These are phyloP conservation scores for Lasioglossum pauxillum DNA, from an alignment of 2,888 invertebrate genomes.

Conservation along the genomic window DNA sequence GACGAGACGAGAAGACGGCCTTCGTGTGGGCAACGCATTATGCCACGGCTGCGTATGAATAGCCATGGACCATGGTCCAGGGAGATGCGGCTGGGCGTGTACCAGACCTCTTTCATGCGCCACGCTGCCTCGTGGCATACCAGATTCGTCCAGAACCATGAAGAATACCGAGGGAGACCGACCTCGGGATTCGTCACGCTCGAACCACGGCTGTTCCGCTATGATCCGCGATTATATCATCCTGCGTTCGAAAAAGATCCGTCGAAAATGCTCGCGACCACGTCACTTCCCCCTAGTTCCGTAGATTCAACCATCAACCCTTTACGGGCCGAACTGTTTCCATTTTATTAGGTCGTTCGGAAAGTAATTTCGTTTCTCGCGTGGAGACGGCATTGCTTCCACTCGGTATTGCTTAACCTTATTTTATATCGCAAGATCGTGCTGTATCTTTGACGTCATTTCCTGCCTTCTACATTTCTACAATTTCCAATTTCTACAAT, in stretches of 20 bases:
- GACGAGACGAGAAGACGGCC: conserved; percentile 19
- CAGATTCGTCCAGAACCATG: conserved; percentile 58
- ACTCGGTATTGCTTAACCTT: too few relatives aligned
- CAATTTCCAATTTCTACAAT: too few relatives aligned
- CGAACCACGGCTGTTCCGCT: conserved; percentile 11
- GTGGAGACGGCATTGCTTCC: too few relatives aligned
- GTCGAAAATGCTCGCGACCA: background rate
- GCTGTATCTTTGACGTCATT: too few relatives aligned
- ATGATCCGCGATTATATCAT: background rate
- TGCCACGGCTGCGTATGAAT: conserved; percentile 65
- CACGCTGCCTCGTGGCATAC: conserved; percentile 60
- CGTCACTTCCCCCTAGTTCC: background rate
- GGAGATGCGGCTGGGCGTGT: conserved; percentile 68
- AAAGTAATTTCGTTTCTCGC: too few relatives aligned
- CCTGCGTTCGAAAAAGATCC: background rate
- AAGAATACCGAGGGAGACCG: conserved; percentile 41
- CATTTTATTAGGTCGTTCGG: too few relatives aligned
- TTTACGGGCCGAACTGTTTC: background rate
- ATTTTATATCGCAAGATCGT: too few relatives aligned
- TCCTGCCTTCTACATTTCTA: too few relatives aligned
- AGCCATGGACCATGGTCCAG: conserved; percentile 63
- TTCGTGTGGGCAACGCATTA: conserved; percentile 66
- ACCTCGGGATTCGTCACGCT: conserved; percentile 56
- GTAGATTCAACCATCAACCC: background rate
- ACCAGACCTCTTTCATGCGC: conserved; percentile 64